Conservation (phyloP, 2,113 vertebrate species). For the zebrafish (Danio rerio) region GRCz12tu NC_133186.1:2760001-2760500, state of each 20-base stretch:
- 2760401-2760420: not conserved
- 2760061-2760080: too few relatives aligned
- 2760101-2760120: too few relatives aligned
- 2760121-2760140: too few relatives aligned
- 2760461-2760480: too few relatives aligned
- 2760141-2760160: too few relatives aligned
- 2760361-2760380: not conserved
- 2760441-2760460: too few relatives aligned
- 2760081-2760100: too few relatives aligned
- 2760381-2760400: not conserved
- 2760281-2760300: constrained; percentile 12
- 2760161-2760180: not conserved
- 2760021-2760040: too few relatives aligned
- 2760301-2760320: not conserved
- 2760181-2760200: not conserved
- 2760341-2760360: not conserved
- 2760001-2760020: too few relatives aligned
- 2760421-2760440: too few relatives aligned
- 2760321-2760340: not conserved
- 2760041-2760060: too few relatives aligned
- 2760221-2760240: constrained; percentile 11
- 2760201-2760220: constrained; percentile 22
- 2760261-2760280: constrained; percentile 12
- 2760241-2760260: constrained; percentile 27
- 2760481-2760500: too few relatives aligned